These are phyloP conservation scores for Microtus montanus DNA, from an alignment of 2,113 vertebrate genomes.

Conservation along the genomic window DNA sequence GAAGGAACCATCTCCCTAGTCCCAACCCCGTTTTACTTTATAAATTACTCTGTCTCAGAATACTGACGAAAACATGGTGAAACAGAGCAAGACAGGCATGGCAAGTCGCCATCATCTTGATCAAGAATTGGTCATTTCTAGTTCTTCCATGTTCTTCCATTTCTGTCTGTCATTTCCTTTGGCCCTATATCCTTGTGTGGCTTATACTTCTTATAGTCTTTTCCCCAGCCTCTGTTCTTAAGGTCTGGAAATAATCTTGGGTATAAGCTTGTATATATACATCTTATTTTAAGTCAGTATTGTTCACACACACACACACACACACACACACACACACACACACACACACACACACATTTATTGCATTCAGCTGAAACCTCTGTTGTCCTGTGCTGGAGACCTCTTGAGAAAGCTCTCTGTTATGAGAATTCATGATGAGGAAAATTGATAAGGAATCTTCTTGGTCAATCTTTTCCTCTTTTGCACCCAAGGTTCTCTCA, in stretches of 20 bases:
- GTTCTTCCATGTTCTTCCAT: not conserved
- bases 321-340: not conserved
- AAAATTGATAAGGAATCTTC: not conserved
- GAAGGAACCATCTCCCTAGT: not conserved
- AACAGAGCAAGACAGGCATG: not conserved
- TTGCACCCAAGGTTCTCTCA: not conserved
- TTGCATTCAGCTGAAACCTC: not conserved
- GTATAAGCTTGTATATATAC: not conserved
- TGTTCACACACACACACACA: not conserved
- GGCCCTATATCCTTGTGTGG: not conserved
- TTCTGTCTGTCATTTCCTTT: not conserved
- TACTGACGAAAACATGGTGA: not conserved
- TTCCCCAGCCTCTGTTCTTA: not conserved
- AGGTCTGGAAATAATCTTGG: not conserved
- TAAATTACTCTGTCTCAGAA: not conserved
- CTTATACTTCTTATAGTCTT: not conserved
- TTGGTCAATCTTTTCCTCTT: not conserved
- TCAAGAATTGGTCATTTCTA: not conserved
- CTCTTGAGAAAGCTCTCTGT: constrained; percentile 16
- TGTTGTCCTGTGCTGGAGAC: not conserved
- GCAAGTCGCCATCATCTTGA: not conserved
- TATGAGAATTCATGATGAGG: not conserved
- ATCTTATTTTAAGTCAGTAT: not conserved
- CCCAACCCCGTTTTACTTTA: not conserved
- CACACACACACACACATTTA: not conserved